A percentile compares a stretch with the other conserved stretches of the same genome.
Conservation (phyloP, 2,888 invertebrate genomes). For the Morpho achilles region DNA sequence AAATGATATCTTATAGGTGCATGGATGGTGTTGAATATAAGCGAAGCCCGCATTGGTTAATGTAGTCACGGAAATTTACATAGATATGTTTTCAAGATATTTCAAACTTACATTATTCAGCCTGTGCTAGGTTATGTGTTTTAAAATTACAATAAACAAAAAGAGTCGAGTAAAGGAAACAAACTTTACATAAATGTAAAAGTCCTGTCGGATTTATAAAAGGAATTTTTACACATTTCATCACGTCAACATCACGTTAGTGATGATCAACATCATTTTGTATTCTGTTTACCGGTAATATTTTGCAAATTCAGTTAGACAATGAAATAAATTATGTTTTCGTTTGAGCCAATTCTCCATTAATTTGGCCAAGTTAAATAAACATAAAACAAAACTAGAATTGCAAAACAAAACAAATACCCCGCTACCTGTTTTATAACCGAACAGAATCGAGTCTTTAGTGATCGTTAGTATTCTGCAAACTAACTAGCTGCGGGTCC, state of each 20-base stretch:
- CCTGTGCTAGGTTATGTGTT: conserved; percentile 12
- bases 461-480: conserved; percentile 64
- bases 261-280: no score
- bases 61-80: conserved; percentile 12
- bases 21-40: conserved; percentile 12
- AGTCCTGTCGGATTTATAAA: not conserved
- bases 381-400: conserved; percentile 28
- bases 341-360: conserved; percentile 18
- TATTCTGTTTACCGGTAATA: no score
- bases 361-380: conserved; percentile 27
- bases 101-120: conserved; percentile 17
- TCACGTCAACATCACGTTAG: no score
- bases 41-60: conserved; percentile 12
- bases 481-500: conserved; percentile 51
- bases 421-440: conserved; percentile 32
- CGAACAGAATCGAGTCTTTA: conserved; percentile 39
- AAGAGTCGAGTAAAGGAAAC: conserved; percentile 1
- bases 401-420: conserved; percentile 34
- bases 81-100: conserved; percentile 16
- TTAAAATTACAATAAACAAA: conserved; percentile 15
- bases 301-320: no score
- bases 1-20: conserved; percentile 1
- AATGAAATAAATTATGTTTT: conserved; percentile 16
- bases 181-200: not conserved
- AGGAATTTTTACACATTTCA: not conserved